A percentile compares a stretch with the other conserved stretches of the same genome.
These are phyloP conservation scores for Laticauda laticaudata DNA, from an alignment of 2,113 vertebrate species.

Conservation along the genomic window DNA sequence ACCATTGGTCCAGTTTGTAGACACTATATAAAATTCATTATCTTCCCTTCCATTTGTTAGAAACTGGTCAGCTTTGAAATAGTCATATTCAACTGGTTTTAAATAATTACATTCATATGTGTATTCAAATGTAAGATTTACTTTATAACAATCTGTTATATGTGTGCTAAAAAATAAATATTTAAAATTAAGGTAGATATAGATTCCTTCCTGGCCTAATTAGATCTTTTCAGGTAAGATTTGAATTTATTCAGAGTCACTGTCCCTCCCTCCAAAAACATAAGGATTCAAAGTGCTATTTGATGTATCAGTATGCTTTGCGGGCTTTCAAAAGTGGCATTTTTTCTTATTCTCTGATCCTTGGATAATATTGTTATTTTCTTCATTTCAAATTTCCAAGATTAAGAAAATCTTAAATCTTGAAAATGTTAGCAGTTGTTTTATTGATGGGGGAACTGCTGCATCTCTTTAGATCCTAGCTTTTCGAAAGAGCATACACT, in stretches of 20 bases:
- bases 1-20: neutral
- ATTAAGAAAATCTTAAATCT: neutral
- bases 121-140: neutral
- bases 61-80: neutral
- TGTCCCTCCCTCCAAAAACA: neutral
- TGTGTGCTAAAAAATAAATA: neutral
- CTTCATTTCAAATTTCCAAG: neutral
- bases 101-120: neutral
- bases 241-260: neutral
- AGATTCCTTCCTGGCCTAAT: neutral
- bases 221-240: neutral
- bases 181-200: neutral
- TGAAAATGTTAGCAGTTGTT: neutral
- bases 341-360: neutral
- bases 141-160: neutral
- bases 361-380: neutral
- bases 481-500: neutral
- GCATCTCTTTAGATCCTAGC: neutral
- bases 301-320: neutral
- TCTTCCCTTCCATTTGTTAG: neutral
- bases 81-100: neutral
- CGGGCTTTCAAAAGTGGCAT: neutral
- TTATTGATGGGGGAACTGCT: neutral
- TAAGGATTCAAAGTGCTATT: neutral
- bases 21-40: neutral